phyloP scores from a whole-genome alignment of 2,888 invertebrate genomes.

The Proisotoma minuta region DNA sequence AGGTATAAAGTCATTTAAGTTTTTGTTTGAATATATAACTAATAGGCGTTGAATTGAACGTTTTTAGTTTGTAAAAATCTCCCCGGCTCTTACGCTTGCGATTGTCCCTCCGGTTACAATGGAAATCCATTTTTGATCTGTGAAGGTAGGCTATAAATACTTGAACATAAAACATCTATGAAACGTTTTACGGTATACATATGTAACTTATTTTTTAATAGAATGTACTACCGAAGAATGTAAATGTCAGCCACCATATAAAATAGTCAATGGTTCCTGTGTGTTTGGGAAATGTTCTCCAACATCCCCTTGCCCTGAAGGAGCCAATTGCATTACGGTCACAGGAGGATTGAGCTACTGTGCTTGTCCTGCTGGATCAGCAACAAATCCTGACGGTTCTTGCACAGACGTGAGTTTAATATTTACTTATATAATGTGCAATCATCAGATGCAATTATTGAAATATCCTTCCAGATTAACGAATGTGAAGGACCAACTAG shows the following conservation, averaged over 20 bases:
- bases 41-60: neutral
- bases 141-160: conserved; percentile 55
- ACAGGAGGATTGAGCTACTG: conserved; percentile 88
- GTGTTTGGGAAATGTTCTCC: conserved; percentile 77
- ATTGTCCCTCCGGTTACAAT: conserved; percentile 73
- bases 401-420: conserved; percentile 64
- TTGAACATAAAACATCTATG: neutral
- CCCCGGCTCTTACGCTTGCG: conserved; percentile 88
- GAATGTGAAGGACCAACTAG: conserved; percentile 73
- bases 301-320: conserved; percentile 73
- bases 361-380: conserved; percentile 82
- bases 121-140: conserved; percentile 74
- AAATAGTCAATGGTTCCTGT: conserved; percentile 75
- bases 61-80: conserved; percentile 77
- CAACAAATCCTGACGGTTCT: conserved; percentile 70
- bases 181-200: neutral
- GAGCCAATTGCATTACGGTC: conserved; percentile 84
- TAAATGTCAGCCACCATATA: conserved; percentile 81
- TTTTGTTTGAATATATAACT: neutral
- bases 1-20: neutral
- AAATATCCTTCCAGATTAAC: conserved; percentile 51
- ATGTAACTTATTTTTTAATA: conserved; percentile 39
- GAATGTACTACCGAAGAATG: conserved; percentile 77
- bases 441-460: neutral
- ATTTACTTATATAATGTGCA: neutral